Conservation (phyloP, 2,113 vertebrate species). For the Raja brachyura region DNA sequence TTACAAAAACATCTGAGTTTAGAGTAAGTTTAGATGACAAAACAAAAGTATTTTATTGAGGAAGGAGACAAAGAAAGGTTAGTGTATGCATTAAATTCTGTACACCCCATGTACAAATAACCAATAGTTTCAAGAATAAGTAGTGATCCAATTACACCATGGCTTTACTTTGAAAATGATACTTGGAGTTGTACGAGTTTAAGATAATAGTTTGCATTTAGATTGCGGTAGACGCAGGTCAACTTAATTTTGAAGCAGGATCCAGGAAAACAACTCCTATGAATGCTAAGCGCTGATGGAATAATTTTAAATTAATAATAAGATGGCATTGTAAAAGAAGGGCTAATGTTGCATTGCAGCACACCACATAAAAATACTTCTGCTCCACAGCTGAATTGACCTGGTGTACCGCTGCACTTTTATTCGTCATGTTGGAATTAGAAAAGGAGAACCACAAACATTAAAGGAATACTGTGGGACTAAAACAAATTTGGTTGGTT, state of each 20-base stretch:
- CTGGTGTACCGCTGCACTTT: neutral
- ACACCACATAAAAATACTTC: neutral
- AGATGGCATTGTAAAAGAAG: neutral
- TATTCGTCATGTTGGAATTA: neutral
- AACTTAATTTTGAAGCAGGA: conserved; percentile 34
- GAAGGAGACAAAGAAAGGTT: conserved; percentile 24
- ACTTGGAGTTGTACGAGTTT: conserved; percentile 1
- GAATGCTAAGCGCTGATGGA: conserved; percentile 23
- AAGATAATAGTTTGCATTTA: conserved; percentile 38
- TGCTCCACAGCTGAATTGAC: neutral
- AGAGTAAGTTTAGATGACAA: neutral
- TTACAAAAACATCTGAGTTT: conserved; percentile 1
- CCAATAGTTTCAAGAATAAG: conserved; percentile 27
- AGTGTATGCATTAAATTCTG: conserved; percentile 33
- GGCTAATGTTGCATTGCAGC: neutral
- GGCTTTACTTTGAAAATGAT: conserved; percentile 30
- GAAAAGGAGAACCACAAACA: neutral
- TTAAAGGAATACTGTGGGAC: neutral
- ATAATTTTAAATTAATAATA: conserved; percentile 34
- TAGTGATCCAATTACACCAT: conserved; percentile 28
- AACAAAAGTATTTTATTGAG: conserved; percentile 14
- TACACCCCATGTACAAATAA: neutral
- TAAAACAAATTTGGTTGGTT: neutral
- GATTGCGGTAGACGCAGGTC: conserved; percentile 17
- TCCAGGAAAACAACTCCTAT: conserved; percentile 19